Evolutionary conservation across 1,140 invertebrate species (phyloP).

Genomic region (Notospermus geniculatus): DNA sequence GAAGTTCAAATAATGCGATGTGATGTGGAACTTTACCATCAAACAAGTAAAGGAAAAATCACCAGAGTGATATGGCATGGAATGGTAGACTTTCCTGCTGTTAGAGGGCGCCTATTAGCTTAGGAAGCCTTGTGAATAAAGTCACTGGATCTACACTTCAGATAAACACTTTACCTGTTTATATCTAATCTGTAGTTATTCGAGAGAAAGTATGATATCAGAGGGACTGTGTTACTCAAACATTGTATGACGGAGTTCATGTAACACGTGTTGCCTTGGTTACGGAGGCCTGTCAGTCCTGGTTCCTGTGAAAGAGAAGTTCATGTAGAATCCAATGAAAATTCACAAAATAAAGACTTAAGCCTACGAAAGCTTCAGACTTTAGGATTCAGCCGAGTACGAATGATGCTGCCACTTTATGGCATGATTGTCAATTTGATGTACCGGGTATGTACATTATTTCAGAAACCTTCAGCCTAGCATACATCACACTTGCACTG

Average conservation of each 20-base stretch:
- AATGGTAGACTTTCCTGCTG: not conserved
- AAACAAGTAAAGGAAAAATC: no score
- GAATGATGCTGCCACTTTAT: no score
- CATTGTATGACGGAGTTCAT: slow-evolving; percentile 76
- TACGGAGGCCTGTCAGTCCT: slow-evolving; percentile 66
- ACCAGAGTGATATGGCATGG: not conserved
- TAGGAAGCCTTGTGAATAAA: not conserved
- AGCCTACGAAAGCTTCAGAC: no score
- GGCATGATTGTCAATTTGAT: no score
- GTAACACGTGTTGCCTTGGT: slow-evolving; percentile 83
- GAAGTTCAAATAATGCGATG: slow-evolving; percentile 51
- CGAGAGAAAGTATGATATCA: slow-evolving; percentile 71
- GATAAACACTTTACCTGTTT: slow-evolving; percentile 37
- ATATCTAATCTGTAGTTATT: slow-evolving; percentile 43
- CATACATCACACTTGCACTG: no score
- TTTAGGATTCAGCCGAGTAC: no score
- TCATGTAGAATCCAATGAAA: no score
- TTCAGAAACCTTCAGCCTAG: no score
- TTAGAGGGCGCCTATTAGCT: no score
- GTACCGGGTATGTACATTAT: no score
- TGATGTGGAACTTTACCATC: no score
- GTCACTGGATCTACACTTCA: not conserved
- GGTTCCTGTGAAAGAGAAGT: slow-evolving; percentile 8
- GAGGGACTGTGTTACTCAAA: slow-evolving; percentile 71
- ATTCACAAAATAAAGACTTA: no score